Base-by-base conservation (phyloP, 2,797 vertebrate species). In the Schizothorax lantsangensis region DNA sequence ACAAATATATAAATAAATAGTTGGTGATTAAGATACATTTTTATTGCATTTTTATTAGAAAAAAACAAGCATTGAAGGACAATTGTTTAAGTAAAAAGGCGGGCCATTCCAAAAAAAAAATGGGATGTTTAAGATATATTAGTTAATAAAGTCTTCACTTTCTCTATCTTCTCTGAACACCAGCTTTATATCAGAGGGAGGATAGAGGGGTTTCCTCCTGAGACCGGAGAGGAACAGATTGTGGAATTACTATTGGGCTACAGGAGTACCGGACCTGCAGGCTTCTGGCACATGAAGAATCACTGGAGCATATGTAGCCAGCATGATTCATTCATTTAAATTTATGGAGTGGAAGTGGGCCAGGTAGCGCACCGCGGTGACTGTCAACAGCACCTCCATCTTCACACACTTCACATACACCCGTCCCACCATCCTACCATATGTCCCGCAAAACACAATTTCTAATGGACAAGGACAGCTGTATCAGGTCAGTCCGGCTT, bases 241-340 rank as follows among this genome's bases (percentile, higher is more conserved):
- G 92, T 90, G 89, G 89, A 91, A 90, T 92, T 91, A 91, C 89
- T 88, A 87, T 87, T 89, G 81, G 84, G 87, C 88, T 90, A 77
- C 89, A 90, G 91, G 89, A 90, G 88, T 72, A 88, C 84, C 68
- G 87, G 89, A 87, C 91, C 90, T 91, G 88, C 91, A 90, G 91
- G 91, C 88, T 89, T 86, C 91, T 91, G 91, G 91, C 91, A 88
- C 89, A 84, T 71, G 90, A 91, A 91, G 85, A 92, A 83, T 91
- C 90, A 80, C 74, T 79, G 73, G 88, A 91, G 89, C 91, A 90
- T 90, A 90, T 91, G 90, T 91, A 88, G 38, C 88, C 90, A 89
- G 91, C 91, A 91, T 92, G 91, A 92, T 91, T 92, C 91, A 92
- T 92, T 91, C 89, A 91, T 92, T 92, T 92, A 92, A 90, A 92